These are phyloP conservation scores for Lepidochrysops patricia DNA, from an alignment of 2,888 invertebrate species.

Conservation along the genomic window DNA sequence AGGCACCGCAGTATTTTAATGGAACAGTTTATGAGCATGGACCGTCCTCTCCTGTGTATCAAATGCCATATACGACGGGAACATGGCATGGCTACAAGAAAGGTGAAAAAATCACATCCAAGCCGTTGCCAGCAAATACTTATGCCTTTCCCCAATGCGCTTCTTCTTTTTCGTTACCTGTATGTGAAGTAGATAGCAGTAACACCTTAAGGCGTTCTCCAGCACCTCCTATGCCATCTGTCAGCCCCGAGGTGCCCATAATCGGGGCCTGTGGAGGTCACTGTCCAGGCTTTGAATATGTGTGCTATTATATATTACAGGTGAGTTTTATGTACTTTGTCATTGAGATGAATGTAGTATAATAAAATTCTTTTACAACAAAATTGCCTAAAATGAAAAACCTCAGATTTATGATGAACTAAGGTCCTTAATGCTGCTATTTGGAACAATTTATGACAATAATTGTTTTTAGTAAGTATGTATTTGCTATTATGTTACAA, in stretches of 20 bases:
- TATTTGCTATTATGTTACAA: too few species aligned
- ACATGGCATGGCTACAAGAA: constrained; percentile 55
- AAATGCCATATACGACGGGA: constrained; percentile 58
- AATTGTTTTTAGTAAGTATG: too few species aligned
- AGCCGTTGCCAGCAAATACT: constrained; percentile 36
- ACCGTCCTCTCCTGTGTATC: constrained; percentile 64
- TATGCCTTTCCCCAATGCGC: constrained; percentile 59
- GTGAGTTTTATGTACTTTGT: constrained; percentile 51
- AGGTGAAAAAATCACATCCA: constrained; percentile 38
- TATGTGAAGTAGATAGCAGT: constrained; percentile 45
- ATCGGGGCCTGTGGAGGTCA: constrained; percentile 81
- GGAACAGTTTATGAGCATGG: constrained; percentile 48
- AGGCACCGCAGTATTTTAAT: constrained; percentile 61
- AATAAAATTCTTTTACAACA: too few species aligned
- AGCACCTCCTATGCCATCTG: constrained; percentile 46
- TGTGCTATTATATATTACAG: constrained; percentile 81
- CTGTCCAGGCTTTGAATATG: constrained; percentile 81
- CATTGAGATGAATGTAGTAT: too few species aligned
- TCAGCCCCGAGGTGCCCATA: constrained; percentile 69
- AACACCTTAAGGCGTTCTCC: constrained; percentile 43
- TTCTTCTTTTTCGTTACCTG: constrained; percentile 60
- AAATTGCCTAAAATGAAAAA: too few species aligned
- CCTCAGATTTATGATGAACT: too few species aligned
- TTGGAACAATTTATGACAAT: too few species aligned
- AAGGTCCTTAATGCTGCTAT: too few species aligned